Evolutionary conservation across 2,113 vertebrate species (phyloP), one percentile per base, ranked within the genome.

Genomic region (Malurus melanocephalus): DNA sequence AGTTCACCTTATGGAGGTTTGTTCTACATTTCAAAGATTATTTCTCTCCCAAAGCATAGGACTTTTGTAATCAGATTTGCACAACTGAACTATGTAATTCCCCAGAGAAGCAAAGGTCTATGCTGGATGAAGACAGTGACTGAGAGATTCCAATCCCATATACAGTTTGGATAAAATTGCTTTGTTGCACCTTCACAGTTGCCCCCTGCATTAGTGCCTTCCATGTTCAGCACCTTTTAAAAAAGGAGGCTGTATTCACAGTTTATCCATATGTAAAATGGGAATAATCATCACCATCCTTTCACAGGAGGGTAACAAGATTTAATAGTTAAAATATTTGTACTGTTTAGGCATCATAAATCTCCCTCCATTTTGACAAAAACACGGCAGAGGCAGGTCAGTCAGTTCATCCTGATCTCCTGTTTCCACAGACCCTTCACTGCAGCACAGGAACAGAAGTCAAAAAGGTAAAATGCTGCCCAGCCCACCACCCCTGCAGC

Each of bases 281-380:
- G 28, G 8, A 85, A 68, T 43, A 74, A 76, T 45, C 16, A 56
- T 28, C 20, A 53, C 24, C 43, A 65, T 26, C 21, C 40, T 59
- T 72, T 62, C 52, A 79, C 0, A 0, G 45, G 55, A 45, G 19
- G 21, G 52, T 1, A 69, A 13, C 13, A 82, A 76, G 67, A 55
- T 33, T 67, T 84, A 71, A 72, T 7, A 61, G 38, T 23, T 51
- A 77, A 77, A 88, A 69, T 20, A 74, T 17, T 22, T 10, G 16
- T 49, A 20, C 35, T 75, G 24, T 18, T 78, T 55, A 74, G 18
- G 46, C 35, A 86, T 57, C 45, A 24, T 20, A 62, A 85, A 43
- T n/a, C 4, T 9, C 27, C 27, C 10, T 64, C 33, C 6, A 23
- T 64, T 81, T 81, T 72, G 33, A 49, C 0, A 1, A 68, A 57